These are phyloP conservation scores for Oryzias sinensis DNA, from an alignment of 2,797 vertebrate genomes.

Conservation along the genomic window DNA sequence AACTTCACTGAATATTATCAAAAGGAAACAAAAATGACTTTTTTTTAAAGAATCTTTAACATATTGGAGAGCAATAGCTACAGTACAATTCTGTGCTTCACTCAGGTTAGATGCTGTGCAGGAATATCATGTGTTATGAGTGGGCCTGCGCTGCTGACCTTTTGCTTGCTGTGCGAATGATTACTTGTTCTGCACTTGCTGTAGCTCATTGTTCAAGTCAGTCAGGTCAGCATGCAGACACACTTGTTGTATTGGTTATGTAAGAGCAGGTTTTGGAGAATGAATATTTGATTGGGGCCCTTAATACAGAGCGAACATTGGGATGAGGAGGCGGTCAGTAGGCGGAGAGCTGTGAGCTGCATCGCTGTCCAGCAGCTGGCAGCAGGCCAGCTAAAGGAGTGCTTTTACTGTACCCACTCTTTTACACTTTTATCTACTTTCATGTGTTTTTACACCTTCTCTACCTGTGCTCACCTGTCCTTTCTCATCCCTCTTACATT, in stretches of 20 bases:
- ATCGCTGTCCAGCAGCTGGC: slow-evolving; percentile 71
- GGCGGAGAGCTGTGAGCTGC: slow-evolving; percentile 69
- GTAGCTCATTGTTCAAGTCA: slow-evolving; percentile 55
- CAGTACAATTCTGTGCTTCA: slow-evolving; percentile 18
- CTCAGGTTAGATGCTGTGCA: slow-evolving; percentile 40
- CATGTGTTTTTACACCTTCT: slow-evolving; percentile 28
- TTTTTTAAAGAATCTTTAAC: no score
- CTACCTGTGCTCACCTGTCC: slow-evolving; percentile 6
- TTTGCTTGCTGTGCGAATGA: slow-evolving; percentile 38
- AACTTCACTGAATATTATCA: slow-evolving; percentile 14
- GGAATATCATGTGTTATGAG: slow-evolving; percentile 50
- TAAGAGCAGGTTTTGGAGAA: slow-evolving; percentile 77
- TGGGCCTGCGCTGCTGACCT: slow-evolving; percentile 49
- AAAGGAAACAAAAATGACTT: neutral
- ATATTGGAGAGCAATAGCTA: slow-evolving; percentile 46
- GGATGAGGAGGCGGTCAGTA: slow-evolving; percentile 77
- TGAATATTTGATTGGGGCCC: slow-evolving; percentile 81
- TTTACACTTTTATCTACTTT: slow-evolving; percentile 48
- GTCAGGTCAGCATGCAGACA: slow-evolving; percentile 57
- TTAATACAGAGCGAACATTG: slow-evolving; percentile 77
- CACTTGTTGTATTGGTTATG: slow-evolving; percentile 68
- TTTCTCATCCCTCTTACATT: slow-evolving; percentile 19
- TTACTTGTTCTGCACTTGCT: slow-evolving; percentile 46
- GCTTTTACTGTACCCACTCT: slow-evolving; percentile 72
- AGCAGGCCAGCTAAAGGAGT: slow-evolving; percentile 57